A percentile compares a stretch with the other conserved stretches of the same genome.
Evolutionary conservation across 2,888 invertebrate genomes (phyloP).

Genomic region (Scrobipalpa atriplicella): DNA sequence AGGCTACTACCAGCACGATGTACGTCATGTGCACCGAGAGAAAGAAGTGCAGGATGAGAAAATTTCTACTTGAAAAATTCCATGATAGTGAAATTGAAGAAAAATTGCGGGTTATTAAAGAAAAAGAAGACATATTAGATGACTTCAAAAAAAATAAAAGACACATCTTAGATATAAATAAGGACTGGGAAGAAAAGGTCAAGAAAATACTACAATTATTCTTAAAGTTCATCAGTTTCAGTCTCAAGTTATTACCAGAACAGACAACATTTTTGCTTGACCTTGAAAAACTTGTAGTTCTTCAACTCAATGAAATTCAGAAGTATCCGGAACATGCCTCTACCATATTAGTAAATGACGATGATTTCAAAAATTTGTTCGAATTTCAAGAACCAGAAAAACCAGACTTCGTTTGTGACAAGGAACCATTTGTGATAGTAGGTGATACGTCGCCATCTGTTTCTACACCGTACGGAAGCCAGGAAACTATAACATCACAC

Average conservation of each 20-base stretch:
- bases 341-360: constrained; percentile 56
- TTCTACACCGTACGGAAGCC: constrained; percentile 60
- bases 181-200: constrained; percentile 68
- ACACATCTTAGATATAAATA: constrained; percentile 57
- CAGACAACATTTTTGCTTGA: constrained; percentile 70
- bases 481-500: constrained; percentile 62
- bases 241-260: constrained; percentile 70
- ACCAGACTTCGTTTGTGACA: constrained; percentile 46
- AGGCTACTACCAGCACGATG: constrained; percentile 68
- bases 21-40: constrained; percentile 71
- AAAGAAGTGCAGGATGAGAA: constrained; percentile 70
- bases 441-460: constrained; percentile 58
- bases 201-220: constrained; percentile 68
- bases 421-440: constrained; percentile 61
- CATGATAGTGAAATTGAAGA: constrained; percentile 57
- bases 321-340: constrained; percentile 49
- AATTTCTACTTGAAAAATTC: constrained; percentile 61
- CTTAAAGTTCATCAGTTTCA: constrained; percentile 71
- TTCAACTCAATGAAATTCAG: constrained; percentile 71
- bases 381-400: constrained; percentile 48
- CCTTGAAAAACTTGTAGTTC: constrained; percentile 69
- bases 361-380: constrained; percentile 50
- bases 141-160: constrained; percentile 51
- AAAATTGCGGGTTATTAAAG: constrained; percentile 57
- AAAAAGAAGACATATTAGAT: constrained; percentile 52